Evolutionary conservation across 2,113 vertebrate genomes (phyloP).

Genomic region (Ranitomeya variabilis): DNA sequence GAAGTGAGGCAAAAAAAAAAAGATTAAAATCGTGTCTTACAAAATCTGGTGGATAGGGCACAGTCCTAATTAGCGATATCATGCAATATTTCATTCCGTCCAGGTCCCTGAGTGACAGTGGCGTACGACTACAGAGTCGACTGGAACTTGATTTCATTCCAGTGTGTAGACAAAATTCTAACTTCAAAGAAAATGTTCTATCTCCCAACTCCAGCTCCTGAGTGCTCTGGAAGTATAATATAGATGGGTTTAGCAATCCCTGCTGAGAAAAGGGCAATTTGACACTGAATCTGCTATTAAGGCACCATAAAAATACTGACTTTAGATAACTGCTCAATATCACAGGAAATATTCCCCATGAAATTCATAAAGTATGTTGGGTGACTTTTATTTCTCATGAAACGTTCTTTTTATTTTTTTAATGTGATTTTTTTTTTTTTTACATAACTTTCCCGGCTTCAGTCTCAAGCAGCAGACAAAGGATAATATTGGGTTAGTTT

Average conservation of each 20-base stretch:
- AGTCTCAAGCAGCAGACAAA: slow-evolving; percentile 76
- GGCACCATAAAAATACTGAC: slow-evolving; percentile 72
- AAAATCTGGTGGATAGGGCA: slow-evolving; percentile 67
- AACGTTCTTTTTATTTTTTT: slow-evolving; percentile 44
- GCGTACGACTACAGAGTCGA: slow-evolving; percentile 74
- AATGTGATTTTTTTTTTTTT: slow-evolving; percentile 16
- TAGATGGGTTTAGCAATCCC: slow-evolving; percentile 78
- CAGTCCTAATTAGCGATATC: slow-evolving; percentile 74
- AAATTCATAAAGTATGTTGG: slow-evolving; percentile 55
- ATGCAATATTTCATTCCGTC: slow-evolving; percentile 70
- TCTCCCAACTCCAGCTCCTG: slow-evolving; percentile 79
- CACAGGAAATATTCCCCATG: slow-evolving; percentile 60
- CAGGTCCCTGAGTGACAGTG: slow-evolving; percentile 71
- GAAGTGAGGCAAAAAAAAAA: slow-evolving; percentile 62
- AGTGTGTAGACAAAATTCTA: slow-evolving; percentile 75
- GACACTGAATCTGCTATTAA: slow-evolving; percentile 77
- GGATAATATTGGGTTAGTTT: slow-evolving; percentile 71
- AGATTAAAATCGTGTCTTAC: slow-evolving; percentile 71
- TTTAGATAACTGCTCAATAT: slow-evolving; percentile 71
- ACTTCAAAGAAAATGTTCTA: slow-evolving; percentile 83
- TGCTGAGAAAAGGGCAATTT: slow-evolving; percentile 79
- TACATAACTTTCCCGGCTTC: slow-evolving; percentile 59
- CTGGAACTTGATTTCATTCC: slow-evolving; percentile 76
- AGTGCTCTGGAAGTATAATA: slow-evolving; percentile 78
- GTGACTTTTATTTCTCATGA: slow-evolving; percentile 54